Base-by-base conservation (phyloP, 2,888 invertebrate genomes). In the Lasioglossum oenotherae region DNA sequence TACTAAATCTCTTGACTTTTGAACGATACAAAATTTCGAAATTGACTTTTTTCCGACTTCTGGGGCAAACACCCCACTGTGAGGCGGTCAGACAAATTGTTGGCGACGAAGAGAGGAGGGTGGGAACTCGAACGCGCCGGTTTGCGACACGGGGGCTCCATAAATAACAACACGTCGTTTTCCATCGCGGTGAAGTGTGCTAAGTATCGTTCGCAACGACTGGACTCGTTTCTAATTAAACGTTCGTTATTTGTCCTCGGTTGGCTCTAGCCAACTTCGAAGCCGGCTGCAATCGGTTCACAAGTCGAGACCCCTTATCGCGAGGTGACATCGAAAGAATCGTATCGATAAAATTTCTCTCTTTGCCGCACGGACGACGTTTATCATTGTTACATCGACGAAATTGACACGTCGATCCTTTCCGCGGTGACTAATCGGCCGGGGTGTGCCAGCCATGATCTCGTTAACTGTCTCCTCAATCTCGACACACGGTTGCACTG, bases 361-460 rank as follows among this genome's bases (percentile, higher is more conserved):
- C 64, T 49, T 64, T 14, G 4, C 6, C 57, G 64, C 57, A 41
- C 67, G 49, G 79, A 72, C 57, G 57, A 78, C 85, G 72, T 87
- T 89, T 87, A 78, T 87, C 89, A 85, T 77, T 84, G 82, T 87
- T 87, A 71, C 80, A 76, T 73, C 83, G 78, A 78, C 73, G 38
- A 78, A 85, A 88, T 87, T 82, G 78, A 71, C 87, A 80, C 74
- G 75, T 87, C 81, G 86, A 80, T 84, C 79, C 78, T 84, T 88
- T 71, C 35, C 69, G 71, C 82, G 80, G 80, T 88, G 88, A 88
- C 88, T 89, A 89, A 89, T 87, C 85, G 88, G 12, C 64, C 38
- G 80, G 88, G 88, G 88, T 79, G 88, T 84, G 88, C 78, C 84
- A 46, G 78, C 77, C 41, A 49, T 35, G 81, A 80, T 77, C 85